Evolutionary conservation across 1,140 invertebrate genomes (phyloP).

Genomic region (Oncopodura yosiiana): DNA sequence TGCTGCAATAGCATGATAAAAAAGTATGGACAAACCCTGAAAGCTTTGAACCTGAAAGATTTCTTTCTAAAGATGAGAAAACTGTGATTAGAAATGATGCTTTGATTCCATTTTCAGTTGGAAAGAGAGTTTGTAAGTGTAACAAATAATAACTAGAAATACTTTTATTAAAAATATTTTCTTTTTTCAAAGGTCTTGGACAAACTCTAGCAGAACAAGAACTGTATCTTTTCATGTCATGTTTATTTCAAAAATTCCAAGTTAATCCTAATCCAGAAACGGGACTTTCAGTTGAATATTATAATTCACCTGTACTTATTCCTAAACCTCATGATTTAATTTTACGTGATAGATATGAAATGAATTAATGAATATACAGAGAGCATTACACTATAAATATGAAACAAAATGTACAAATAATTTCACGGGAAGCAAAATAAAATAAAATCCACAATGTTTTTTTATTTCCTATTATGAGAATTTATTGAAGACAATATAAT

Average conservation of each 20-base stretch:
- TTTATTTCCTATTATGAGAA: no score
- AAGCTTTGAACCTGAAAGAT: conserved; percentile 39
- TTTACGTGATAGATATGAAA: neutral
- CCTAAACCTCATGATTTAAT: conserved; percentile 13
- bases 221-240: conserved; percentile 68
- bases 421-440: no score
- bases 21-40: conserved; percentile 38
- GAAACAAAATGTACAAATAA: no score
- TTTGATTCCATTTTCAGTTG: conserved; percentile 39
- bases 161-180: no score
- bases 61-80: conserved; percentile 36
- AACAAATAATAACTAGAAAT: no score
- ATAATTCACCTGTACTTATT: neutral
- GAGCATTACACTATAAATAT: no score
- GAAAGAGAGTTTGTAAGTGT: conserved; percentile 68
- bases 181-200: no score
- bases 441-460: no score
- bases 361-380: no score
- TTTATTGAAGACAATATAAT: no score
- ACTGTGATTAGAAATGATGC: conserved; percentile 15
- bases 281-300: neutral
- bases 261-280: conserved; percentile 47
- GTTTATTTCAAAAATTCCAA: conserved; percentile 64
- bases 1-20: conserved; percentile 36
- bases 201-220: conserved; percentile 71